A percentile compares a stretch with the other conserved stretches of the same genome.
Conservation (phyloP, 2,113 vertebrate genomes). For the Catharus minimus region DNA sequence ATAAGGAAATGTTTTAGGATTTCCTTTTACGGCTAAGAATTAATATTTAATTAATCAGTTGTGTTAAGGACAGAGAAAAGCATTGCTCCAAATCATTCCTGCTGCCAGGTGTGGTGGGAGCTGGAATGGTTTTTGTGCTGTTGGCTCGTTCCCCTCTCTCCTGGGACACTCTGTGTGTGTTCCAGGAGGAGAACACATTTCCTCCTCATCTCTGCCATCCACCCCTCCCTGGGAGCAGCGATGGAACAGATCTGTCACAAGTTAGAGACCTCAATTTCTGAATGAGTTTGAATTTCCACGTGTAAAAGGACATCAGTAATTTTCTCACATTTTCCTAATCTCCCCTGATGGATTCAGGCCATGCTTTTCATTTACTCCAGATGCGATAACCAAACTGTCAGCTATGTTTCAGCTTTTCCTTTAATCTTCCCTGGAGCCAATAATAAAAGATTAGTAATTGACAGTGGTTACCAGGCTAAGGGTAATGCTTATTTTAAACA, state of each 20-base stretch:
- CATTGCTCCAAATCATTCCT: not conserved
- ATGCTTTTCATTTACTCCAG: conserved; percentile 94
- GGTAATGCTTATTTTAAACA: conserved; percentile 80
- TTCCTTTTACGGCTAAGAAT: not conserved
- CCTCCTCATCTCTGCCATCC: not conserved
- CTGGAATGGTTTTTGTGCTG: not conserved
- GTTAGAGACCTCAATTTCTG: conserved; percentile 74
- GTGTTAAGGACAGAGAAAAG: not conserved
- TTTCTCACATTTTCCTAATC: conserved; percentile 91
- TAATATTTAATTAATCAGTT: not conserved
- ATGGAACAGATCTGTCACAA: conserved; percentile 36
- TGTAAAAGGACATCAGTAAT: conserved; percentile 88
- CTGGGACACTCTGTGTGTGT: not conserved
- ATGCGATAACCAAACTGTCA: conserved; percentile 93
- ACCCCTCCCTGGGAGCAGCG: not conserved
- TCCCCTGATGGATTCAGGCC: conserved; percentile 92
- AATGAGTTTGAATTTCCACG: conserved; percentile 79
- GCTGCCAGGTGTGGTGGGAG: not conserved
- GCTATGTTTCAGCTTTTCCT: conserved; percentile 83
- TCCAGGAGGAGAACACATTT: not conserved
- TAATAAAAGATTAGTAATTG: conserved; percentile 85
- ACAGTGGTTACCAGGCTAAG: conserved; percentile 66
- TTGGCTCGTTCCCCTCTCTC: not conserved
- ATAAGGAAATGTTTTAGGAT: not conserved
- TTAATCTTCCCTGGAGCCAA: conserved; percentile 91